Conservation (phyloP, 2,797 vertebrate genomes). For the Echiichthys vipera region DNA sequence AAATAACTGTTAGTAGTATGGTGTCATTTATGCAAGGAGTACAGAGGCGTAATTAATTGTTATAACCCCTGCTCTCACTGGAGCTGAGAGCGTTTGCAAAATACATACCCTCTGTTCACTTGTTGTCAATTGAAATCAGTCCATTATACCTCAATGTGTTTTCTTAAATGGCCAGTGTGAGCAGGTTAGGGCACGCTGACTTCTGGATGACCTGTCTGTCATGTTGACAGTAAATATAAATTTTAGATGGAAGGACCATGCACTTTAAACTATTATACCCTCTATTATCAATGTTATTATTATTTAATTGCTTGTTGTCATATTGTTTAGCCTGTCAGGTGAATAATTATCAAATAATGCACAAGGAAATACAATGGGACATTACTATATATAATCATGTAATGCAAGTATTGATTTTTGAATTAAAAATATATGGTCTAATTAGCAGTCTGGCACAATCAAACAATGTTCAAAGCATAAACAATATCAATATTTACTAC, state of each 20-base stretch:
- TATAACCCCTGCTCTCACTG: slow-evolving; percentile 60
- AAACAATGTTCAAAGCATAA: slow-evolving; percentile 12
- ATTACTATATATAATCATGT: not conserved
- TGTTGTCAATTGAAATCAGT: slow-evolving; percentile 53
- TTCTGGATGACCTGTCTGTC: slow-evolving; percentile 46
- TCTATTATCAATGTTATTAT: not conserved
- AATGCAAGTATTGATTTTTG: not conserved
- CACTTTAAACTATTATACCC: slow-evolving; percentile 18
- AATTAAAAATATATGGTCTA: slow-evolving; percentile 2
- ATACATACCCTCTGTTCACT: slow-evolving; percentile 33
- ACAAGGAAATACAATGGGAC: not conserved
- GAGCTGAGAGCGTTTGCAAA: not conserved
- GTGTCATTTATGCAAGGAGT: slow-evolving; percentile 73
- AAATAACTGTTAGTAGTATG: slow-evolving; percentile 78
- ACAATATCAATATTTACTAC: slow-evolving; percentile 26
- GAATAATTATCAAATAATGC: not conserved
- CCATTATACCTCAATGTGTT: slow-evolving; percentile 30
- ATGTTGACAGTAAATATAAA: slow-evolving; percentile 30
- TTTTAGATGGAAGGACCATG: slow-evolving; percentile 19
- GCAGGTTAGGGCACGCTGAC: slow-evolving; percentile 22
- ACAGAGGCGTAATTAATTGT: slow-evolving; percentile 75
- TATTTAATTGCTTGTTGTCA: slow-evolving; percentile 5
- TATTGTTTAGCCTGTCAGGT: slow-evolving; percentile 18
- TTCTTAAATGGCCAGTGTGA: slow-evolving; percentile 18
- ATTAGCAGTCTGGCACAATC: not conserved